Conservation (phyloP, 2,113 vertebrate species). For the Pteropus alecto region DNA sequence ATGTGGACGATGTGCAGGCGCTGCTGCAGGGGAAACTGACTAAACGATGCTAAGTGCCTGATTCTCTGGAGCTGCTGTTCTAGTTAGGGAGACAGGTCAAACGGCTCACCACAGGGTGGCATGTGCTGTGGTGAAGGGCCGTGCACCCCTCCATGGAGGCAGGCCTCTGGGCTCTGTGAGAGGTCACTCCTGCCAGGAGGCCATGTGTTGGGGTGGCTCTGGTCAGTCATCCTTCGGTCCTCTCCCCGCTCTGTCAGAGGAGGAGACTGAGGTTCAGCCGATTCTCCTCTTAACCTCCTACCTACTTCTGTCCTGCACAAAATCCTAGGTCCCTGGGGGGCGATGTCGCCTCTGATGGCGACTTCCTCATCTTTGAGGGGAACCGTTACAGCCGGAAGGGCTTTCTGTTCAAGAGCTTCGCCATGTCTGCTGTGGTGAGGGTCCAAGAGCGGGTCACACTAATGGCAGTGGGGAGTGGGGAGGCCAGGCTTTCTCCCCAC, state of each 20-base stretch:
- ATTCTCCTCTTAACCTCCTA: neutral
- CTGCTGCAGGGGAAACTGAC: neutral
- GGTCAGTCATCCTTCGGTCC: neutral
- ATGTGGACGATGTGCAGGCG: neutral
- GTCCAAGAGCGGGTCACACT: accelerated
- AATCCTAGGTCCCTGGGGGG: constrained; percentile 91
- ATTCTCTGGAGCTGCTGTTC: neutral
- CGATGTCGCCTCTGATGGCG: constrained; percentile 94
- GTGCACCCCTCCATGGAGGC: neutral
- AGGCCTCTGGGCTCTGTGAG: neutral
- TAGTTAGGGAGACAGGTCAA: neutral
- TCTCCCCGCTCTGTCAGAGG: neutral
- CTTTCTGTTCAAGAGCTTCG: constrained; percentile 98
- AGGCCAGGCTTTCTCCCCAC: neutral
- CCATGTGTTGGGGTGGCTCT: neutral
- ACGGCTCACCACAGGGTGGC: no score
- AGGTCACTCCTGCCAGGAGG: neutral
- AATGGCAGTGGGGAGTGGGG: neutral
- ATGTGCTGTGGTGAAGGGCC: neutral
- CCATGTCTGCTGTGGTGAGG: constrained; percentile 97
- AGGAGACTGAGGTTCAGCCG: neutral
- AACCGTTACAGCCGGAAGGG: constrained; percentile 98
- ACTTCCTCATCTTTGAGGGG: constrained; percentile 97
- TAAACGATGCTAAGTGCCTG: neutral
- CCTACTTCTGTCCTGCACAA: neutral